These are phyloP conservation scores for Pristionchus maxplancki DNA, from an alignment of 2,888 invertebrate species.

Conservation along the genomic window DNA sequence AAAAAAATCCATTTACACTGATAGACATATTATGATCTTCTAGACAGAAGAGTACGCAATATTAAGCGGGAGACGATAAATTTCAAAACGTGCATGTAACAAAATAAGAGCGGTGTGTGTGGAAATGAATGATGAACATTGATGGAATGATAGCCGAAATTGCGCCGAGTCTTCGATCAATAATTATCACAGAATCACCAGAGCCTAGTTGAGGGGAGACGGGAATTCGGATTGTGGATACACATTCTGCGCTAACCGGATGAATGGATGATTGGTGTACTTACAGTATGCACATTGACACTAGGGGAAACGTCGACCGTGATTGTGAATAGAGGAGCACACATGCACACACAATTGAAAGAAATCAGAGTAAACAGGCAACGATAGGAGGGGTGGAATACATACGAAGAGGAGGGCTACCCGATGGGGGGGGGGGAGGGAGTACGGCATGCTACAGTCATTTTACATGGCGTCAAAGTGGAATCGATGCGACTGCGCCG, in stretches of 20 bases:
- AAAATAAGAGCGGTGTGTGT: constrained; percentile 14
- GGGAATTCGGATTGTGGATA: background rate
- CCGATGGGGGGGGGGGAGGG: background rate
- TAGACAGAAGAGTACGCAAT: constrained; percentile 14
- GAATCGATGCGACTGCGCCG: constrained; percentile 76
- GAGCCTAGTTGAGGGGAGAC: background rate
- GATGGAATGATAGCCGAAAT: constrained; percentile 6
- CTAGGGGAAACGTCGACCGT: background rate
- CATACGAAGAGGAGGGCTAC: background rate
- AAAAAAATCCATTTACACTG: constrained; percentile 20
- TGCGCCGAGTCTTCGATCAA: constrained; percentile 15
- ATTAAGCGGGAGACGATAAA: background rate
- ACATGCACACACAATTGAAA: background rate
- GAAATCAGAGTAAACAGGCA: background rate
- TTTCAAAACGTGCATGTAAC: constrained; percentile 38
- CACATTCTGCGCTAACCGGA: constrained; percentile 35
- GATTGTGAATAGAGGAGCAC: background rate
- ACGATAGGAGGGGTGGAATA: background rate
- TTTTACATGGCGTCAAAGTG: constrained; percentile 78
- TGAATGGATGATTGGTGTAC: background rate
- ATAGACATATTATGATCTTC: constrained; percentile 29
- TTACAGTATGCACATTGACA: constrained; percentile 27
- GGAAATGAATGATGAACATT: constrained; percentile 1
- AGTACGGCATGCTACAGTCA: background rate
- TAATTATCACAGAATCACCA: constrained; percentile 22